phyloP scores from a whole-genome alignment of 2,113 vertebrate species.

The Chunga burmeisteri region DNA sequence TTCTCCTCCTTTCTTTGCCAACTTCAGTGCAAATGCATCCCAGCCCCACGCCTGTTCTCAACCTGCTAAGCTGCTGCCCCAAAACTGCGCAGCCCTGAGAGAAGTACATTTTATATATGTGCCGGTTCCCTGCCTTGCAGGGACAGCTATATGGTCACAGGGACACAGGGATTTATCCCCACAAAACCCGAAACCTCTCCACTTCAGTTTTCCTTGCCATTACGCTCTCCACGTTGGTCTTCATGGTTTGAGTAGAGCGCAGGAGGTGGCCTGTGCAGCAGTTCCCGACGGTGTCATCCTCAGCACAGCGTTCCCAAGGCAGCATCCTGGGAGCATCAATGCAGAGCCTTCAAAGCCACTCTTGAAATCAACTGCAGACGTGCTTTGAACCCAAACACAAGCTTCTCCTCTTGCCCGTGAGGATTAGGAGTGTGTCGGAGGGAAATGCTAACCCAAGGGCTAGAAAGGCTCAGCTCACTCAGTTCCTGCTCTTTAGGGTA shows the following conservation, averaged over 20 bases:
- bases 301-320: not conserved
- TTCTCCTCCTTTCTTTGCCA: not conserved
- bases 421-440: not conserved
- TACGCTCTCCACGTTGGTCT: rapidly evolving
- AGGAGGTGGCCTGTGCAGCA: not conserved
- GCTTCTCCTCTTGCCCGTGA: not conserved
- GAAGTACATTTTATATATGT: rapidly evolving
- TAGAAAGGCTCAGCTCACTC: not conserved
- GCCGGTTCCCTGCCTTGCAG: not conserved
- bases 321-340: not conserved
- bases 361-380: not conserved
- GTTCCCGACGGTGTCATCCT: rapidly evolving
- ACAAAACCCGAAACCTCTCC: not conserved
- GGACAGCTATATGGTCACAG: not conserved
- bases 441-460: not conserved
- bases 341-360: not conserved
- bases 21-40: not conserved
- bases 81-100: not conserved
- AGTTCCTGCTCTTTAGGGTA: not conserved
- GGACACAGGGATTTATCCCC: not conserved
- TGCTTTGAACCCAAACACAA: not conserved
- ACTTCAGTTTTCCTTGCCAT: not conserved
- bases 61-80: not conserved
- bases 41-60: not conserved
- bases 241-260: not conserved